phyloP scores from a whole-genome alignment of 2,888 invertebrate species.

The Synergus japonicus region DNA sequence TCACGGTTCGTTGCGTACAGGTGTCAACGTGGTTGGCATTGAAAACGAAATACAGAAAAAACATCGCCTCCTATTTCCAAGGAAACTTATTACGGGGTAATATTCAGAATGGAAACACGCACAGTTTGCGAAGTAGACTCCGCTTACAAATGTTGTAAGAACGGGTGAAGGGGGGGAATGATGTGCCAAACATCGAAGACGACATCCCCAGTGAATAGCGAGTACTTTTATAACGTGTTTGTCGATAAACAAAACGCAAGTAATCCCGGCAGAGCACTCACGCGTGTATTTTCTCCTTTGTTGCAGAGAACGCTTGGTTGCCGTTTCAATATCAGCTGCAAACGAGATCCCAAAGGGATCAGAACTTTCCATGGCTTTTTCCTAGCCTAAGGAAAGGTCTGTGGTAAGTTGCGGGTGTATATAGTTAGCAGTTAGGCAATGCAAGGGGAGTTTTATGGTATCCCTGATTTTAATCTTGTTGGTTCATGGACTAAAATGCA shows the following conservation, averaged over 20 bases:
- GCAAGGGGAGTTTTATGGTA: neutral
- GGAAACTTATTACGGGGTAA: slow-evolving; percentile 69
- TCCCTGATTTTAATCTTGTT: slow-evolving; percentile 33
- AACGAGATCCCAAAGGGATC: slow-evolving; percentile 54
- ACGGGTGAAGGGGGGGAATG: neutral
- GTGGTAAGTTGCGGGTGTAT: slow-evolving; percentile 17
- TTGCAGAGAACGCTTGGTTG: slow-evolving; percentile 51
- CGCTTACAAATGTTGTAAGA: slow-evolving; percentile 43
- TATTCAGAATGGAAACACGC: slow-evolving; percentile 22
- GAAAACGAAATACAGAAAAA: slow-evolving; percentile 62
- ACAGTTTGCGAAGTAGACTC: neutral
- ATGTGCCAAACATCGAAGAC: slow-evolving; percentile 24
- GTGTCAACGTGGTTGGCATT: slow-evolving; percentile 55
- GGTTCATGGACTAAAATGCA: slow-evolving; percentile 5
- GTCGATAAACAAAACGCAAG: slow-evolving; percentile 59
- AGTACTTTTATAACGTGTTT: slow-evolving; percentile 51
- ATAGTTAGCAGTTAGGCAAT: neutral
- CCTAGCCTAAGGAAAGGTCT: slow-evolving; percentile 45
- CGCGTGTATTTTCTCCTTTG: slow-evolving; percentile 51
- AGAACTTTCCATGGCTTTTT: slow-evolving; percentile 46
- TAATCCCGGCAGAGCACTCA: slow-evolving; percentile 56
- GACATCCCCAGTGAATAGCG: slow-evolving; percentile 24
- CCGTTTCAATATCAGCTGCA: slow-evolving; percentile 58
- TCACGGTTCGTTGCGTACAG: slow-evolving; percentile 42
- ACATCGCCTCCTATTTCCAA: slow-evolving; percentile 63